A percentile compares a stretch with the other conserved stretches of the same genome.
Evolutionary conservation across 2,797 vertebrate genomes (phyloP).

Genomic region (Eulemur albifrons): DNA sequence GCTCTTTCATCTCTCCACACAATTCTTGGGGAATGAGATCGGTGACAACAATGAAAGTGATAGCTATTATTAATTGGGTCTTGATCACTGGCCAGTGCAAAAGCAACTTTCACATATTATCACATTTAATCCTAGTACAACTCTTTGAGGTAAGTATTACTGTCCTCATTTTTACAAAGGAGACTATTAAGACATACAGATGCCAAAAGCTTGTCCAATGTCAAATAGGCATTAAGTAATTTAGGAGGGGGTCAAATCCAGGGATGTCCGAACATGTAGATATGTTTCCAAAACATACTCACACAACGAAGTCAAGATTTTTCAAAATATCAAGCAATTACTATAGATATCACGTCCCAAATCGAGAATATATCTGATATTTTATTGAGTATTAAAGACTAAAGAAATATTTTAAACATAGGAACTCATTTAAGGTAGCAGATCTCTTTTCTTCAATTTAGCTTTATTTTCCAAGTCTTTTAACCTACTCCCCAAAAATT

Average conservation of each 20-base stretch:
- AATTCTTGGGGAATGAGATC: background rate
- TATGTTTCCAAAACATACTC: background rate
- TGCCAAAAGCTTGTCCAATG: background rate
- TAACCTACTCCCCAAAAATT: background rate
- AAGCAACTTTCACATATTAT: background rate
- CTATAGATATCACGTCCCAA: background rate
- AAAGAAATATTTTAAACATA: background rate
- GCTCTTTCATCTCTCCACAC: background rate
- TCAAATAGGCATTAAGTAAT: background rate
- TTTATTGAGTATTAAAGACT: background rate
- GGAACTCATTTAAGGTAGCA: background rate
- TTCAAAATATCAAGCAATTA: background rate
- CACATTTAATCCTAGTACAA: background rate
- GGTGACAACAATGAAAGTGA: background rate
- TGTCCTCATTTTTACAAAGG: background rate
- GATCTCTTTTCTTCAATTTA: background rate
- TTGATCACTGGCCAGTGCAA: background rate
- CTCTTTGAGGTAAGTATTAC: background rate
- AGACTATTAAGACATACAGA: constrained; percentile 18
- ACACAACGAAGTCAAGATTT: background rate
- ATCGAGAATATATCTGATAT: background rate
- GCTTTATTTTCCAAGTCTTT: background rate
- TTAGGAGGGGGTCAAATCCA: background rate
- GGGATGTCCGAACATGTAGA: background rate
- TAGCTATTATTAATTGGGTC: background rate